Evolutionary conservation across 1,140 invertebrate genomes (phyloP).

Genomic region (Trichonephila inaurata): DNA sequence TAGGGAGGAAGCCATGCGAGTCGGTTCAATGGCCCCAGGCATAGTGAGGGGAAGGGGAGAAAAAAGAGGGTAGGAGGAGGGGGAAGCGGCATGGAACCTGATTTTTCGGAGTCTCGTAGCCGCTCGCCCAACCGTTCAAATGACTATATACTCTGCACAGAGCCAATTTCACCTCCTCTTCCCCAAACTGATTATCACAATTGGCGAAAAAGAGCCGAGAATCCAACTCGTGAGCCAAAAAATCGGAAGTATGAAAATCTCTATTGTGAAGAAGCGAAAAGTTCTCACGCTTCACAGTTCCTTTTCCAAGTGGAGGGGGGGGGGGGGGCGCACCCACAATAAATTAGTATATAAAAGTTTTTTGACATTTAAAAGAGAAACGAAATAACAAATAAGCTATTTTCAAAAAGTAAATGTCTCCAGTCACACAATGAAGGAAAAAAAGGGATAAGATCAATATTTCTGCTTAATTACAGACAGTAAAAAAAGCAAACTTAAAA

Average conservation of each 20-base stretch:
- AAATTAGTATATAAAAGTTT: no score
- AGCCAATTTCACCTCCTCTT: background rate
- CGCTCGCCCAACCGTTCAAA: conserved; percentile 70
- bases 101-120: conserved; percentile 69
- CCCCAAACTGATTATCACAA: conserved; percentile 9
- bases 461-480: no score
- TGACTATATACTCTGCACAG: conserved; percentile 33
- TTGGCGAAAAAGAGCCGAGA: background rate
- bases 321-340: no score
- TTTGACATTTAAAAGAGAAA: no score
- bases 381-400: no score
- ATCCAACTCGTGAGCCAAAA: background rate
- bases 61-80: background rate
- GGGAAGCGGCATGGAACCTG: conserved; percentile 58
- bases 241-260: background rate
- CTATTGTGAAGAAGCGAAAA: background rate
- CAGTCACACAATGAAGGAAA: no score
- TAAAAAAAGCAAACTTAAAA: no score
- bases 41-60: conserved; percentile 35
- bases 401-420: no score
- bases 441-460: no score
- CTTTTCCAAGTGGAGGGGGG: background rate
- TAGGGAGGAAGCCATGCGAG: conserved; percentile 66
- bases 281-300: conserved; percentile 8
- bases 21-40: conserved; percentile 75